Evolutionary conservation across 35 echinoderm and acorn worm species (phyloP).

Genomic region (Eucidaris tribuloides): DNA sequence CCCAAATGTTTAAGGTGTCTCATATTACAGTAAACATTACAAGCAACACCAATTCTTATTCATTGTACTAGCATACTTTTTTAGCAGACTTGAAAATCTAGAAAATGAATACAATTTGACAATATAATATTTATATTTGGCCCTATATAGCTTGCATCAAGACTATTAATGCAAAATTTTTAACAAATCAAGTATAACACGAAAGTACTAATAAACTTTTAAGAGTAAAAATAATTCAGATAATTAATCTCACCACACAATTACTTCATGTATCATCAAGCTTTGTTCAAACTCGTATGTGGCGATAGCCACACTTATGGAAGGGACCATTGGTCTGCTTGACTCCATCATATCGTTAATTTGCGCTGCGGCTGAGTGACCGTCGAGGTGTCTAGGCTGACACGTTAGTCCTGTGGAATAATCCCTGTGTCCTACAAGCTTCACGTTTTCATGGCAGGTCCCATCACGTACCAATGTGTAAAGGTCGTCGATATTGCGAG

Average conservation of each 20-base stretch:
- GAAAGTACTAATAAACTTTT: too few species aligned
- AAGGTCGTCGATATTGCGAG: not conserved
- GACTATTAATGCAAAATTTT: too few species aligned
- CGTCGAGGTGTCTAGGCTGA: slow-evolving; percentile 31
- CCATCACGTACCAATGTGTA: not conserved
- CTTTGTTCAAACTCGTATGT: slow-evolving; percentile 49
- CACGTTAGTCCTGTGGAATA: not conserved
- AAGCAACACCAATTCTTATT: too few species aligned
- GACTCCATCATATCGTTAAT: not conserved
- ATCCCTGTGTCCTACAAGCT: not conserved
- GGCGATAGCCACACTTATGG: slow-evolving; percentile 57
- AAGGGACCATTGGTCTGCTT: slow-evolving; percentile 50
- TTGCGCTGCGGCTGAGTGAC: slow-evolving; percentile 31
- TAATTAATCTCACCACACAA: slow-evolving; percentile 34
- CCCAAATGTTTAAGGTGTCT: too few species aligned
- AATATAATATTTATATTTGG: too few species aligned
- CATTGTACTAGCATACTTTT: too few species aligned
- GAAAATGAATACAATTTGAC: too few species aligned
- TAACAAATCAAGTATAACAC: too few species aligned
- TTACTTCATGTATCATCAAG: slow-evolving; percentile 44
- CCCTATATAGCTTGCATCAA: too few species aligned
- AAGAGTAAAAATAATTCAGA: too few species aligned
- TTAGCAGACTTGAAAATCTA: too few species aligned
- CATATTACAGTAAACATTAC: too few species aligned
- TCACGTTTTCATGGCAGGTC: not conserved